Evolutionary conservation across 1,140 invertebrate species (phyloP).

Genomic region (Cecropterus lyciades): DNA sequence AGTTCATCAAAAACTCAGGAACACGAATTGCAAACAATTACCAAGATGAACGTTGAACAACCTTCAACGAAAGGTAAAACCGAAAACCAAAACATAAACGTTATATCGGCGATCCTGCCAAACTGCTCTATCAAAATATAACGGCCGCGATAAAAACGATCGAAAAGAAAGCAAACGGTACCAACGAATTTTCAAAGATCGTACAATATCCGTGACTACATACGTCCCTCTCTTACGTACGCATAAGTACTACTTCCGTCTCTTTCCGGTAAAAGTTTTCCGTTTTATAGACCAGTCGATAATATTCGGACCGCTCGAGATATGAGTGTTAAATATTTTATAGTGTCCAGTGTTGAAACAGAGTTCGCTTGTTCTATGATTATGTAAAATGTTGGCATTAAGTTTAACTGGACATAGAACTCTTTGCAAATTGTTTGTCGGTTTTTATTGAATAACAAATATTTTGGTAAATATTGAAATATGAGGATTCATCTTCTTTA

Average conservation of each 20-base stretch:
- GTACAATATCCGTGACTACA: conserved; percentile 60
- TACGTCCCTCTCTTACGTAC: conserved; percentile 54
- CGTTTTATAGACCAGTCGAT: conserved; percentile 76
- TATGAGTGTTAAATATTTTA: conserved; percentile 80
- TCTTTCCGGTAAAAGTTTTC: conserved; percentile 59
- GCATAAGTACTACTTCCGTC: conserved; percentile 52
- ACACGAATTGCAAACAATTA: conserved; percentile 4
- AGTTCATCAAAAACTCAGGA: background rate
- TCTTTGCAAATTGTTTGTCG: background rate
- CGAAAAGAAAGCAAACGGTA: conserved; percentile 81
- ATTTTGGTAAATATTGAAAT: no score
- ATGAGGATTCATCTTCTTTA: no score
- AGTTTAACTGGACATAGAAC: background rate
- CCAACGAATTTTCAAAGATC: conserved; percentile 78
- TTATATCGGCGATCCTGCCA: conserved; percentile 72
- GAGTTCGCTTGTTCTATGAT: conserved; percentile 37
- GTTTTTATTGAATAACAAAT: background rate
- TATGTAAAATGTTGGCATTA: background rate
- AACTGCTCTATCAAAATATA: conserved; percentile 83
- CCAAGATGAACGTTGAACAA: background rate
- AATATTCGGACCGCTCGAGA: conserved; percentile 74
- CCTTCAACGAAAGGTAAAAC: conserved; percentile 42
- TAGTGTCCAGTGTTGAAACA: conserved; percentile 64
- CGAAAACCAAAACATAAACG: conserved; percentile 80
- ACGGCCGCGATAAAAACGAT: conserved; percentile 81